Conservation (phyloP, 2,888 invertebrate genomes). For the Tinea pellionella region DNA sequence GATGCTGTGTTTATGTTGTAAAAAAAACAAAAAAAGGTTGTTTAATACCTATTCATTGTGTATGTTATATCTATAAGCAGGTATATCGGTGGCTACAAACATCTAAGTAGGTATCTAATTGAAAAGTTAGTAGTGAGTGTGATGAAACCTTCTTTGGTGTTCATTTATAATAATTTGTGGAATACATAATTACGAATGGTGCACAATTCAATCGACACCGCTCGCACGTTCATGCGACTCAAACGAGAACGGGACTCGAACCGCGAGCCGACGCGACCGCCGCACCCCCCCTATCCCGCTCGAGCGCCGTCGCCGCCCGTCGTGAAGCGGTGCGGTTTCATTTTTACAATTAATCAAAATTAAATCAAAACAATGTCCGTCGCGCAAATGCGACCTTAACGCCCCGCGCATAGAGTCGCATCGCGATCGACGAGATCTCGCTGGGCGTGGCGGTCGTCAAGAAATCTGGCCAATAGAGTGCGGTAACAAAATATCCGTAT, state of each 20-base stretch:
- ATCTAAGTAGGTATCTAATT: too few relatives aligned
- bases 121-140: too few relatives aligned
- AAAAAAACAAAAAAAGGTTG: too few relatives aligned
- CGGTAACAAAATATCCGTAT: constrained; percentile 71
- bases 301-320: background rate
- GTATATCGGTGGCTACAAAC: too few relatives aligned
- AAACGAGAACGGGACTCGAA: background rate
- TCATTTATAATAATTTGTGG: too few relatives aligned
- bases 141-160: too few relatives aligned
- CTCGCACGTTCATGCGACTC: background rate
- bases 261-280: background rate
- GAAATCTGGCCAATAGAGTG: constrained; percentile 73
- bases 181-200: too few relatives aligned
- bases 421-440: background rate
- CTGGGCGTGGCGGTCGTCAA: constrained; percentile 42
- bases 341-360: constrained; percentile 69
- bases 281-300: background rate
- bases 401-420: background rate
- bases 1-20: too few relatives aligned
- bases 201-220: background rate
- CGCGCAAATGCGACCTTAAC: constrained; percentile 14
- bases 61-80: too few relatives aligned
- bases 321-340: constrained; percentile 31
- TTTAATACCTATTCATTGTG: too few relatives aligned
- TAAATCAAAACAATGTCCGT: constrained; percentile 40